These are phyloP conservation scores for Pelecanus crispus DNA, from an alignment of 2,113 vertebrate genomes.

Conservation along the genomic window DNA sequence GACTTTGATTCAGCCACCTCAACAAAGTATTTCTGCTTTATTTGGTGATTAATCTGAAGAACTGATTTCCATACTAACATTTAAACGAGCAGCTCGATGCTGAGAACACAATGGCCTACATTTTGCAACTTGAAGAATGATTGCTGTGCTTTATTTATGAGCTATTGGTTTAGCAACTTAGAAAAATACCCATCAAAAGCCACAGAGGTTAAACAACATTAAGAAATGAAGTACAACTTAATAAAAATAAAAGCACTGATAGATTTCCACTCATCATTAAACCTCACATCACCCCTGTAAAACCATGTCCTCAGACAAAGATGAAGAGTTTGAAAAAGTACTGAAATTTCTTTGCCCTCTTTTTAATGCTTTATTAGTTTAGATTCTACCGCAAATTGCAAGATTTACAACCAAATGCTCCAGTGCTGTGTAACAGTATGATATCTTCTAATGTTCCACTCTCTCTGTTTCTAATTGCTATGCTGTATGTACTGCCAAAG, in stretches of 20 bases:
- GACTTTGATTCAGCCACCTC: neutral
- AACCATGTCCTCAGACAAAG: neutral
- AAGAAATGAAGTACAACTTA: neutral
- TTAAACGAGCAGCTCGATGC: neutral
- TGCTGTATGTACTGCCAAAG: neutral
- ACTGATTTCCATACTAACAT: neutral
- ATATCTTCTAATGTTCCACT: neutral
- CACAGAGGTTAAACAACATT: neutral
- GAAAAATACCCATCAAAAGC: neutral
- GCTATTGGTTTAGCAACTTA: neutral
- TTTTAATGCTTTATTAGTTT: slow-evolving; percentile 34
- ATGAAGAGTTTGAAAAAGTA: neutral
- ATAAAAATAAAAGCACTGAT: neutral
- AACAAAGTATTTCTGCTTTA: neutral
- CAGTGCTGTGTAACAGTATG: neutral
- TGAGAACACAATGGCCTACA: neutral
- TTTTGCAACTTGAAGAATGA: neutral
- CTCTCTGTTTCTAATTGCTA: neutral
- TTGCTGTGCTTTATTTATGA: neutral
- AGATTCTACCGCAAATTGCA: slow-evolving; percentile 32
- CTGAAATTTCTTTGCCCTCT: neutral
- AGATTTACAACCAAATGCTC: slow-evolving; percentile 40
- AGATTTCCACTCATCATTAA: neutral
- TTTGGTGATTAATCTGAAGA: neutral
- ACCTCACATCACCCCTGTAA: neutral